A percentile compares a stretch with the other conserved stretches of the same genome.
Conservation (phyloP, 2,113 vertebrate species). For the Lipophrys pholis region DNA sequence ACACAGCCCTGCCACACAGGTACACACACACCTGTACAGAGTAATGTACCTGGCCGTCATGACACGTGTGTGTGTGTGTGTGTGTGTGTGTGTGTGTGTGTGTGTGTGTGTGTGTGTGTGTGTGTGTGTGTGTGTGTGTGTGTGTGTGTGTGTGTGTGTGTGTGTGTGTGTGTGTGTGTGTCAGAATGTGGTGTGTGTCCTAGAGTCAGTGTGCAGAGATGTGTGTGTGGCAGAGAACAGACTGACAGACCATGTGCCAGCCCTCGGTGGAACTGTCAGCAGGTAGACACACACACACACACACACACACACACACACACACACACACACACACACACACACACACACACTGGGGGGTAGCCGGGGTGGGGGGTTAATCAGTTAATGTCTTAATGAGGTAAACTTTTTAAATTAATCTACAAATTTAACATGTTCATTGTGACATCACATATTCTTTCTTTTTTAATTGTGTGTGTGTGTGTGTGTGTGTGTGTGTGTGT, state of each 20-base stretch:
- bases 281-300: slow-evolving; percentile 72
- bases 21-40: background rate
- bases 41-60: rapidly evolving
- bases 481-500: background rate
- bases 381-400: too few species aligned
- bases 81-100: slow-evolving; percentile 16
- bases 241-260: slow-evolving; percentile 90
- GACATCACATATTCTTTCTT: too few species aligned
- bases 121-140: slow-evolving; percentile 19
- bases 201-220: slow-evolving; percentile 90
- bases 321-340: too few species aligned
- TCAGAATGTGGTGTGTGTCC: slow-evolving; percentile 60
- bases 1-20: background rate
- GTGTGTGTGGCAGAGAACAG: slow-evolving; percentile 88
- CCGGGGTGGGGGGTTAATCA: too few species aligned
- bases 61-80: background rate
- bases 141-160: background rate
- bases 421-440: too few species aligned
- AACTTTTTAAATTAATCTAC: too few species aligned
- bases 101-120: slow-evolving; percentile 19
- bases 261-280: slow-evolving; percentile 90
- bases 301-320: too few species aligned
- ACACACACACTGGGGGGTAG: too few species aligned
- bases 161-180: slow-evolving; percentile 6
- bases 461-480: background rate